A percentile compares a stretch with the other conserved stretches of the same genome.
Conservation (phyloP, 2,888 invertebrate species). For the Anoncus sp. region DNA sequence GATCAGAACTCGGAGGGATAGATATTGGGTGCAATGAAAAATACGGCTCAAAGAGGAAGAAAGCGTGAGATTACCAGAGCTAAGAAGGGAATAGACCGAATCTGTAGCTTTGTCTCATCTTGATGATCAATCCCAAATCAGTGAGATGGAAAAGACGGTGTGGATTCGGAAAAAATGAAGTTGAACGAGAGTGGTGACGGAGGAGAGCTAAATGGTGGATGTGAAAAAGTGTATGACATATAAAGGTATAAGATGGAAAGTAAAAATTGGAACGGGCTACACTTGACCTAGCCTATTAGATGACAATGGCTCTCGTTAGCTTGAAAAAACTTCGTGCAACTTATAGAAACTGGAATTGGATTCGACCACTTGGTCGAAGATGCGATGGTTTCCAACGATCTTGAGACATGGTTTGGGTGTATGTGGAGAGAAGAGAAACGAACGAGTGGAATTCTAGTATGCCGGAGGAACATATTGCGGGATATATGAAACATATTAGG, state of each 20-base stretch:
- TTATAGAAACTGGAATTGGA: conserved; percentile 80
- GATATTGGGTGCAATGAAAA: background rate
- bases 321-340: conserved; percentile 76
- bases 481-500: conserved; percentile 79
- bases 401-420: conserved; percentile 23
- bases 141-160: conserved; percentile 7
- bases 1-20: background rate
- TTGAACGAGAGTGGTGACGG: too few relatives aligned
- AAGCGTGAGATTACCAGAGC: background rate
- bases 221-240: conserved; percentile 19
- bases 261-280: conserved; percentile 3
- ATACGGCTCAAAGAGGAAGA: background rate
- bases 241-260: background rate
- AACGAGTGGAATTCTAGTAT: conserved; percentile 51
- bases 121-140: conserved; percentile 48
- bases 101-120: conserved; percentile 3
- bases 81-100: conserved; percentile 13
- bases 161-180: conserved; percentile 25
- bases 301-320: conserved; percentile 70
- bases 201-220: background rate
- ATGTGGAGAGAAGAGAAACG: conserved; percentile 40
- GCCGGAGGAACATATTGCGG: conserved; percentile 35
- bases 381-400: conserved; percentile 58
- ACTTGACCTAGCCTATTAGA: conserved; percentile 72
- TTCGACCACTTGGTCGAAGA: conserved; percentile 68